These are phyloP conservation scores for Drosophila tsacasi DNA, from an alignment of 1,140 invertebrate species.

Conservation along the genomic window DNA sequence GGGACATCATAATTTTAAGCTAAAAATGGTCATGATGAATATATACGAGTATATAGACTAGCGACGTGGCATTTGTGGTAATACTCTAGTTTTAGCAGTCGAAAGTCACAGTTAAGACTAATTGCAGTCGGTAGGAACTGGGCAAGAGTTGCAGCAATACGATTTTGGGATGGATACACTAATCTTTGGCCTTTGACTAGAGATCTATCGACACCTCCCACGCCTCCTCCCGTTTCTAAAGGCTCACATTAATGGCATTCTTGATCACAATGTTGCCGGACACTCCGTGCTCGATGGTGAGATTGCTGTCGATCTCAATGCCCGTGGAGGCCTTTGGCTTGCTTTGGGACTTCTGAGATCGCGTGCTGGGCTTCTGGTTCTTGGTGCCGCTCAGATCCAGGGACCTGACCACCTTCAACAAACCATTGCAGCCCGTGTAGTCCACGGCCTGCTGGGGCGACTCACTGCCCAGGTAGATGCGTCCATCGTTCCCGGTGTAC, in stretches of 20 bases:
- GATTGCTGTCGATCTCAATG: conserved; percentile 63
- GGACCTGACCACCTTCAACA: conserved; percentile 75
- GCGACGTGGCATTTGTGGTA: conserved; percentile 26
- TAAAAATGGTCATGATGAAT: conserved; percentile 18
- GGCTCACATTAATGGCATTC: conserved; percentile 80
- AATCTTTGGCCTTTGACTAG: conserved; percentile 54
- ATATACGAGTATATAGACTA: conserved; percentile 21
- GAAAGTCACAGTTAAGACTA: conserved; percentile 27
- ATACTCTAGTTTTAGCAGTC: conserved; percentile 45
- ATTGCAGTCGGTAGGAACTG: conserved; percentile 40
- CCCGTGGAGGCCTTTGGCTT: conserved; percentile 11
- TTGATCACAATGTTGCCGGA: conserved; percentile 78
- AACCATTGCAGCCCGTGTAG: conserved; percentile 78
- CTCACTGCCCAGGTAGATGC: conserved; percentile 75
- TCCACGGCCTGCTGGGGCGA: conserved; percentile 70
- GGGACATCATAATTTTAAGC: neutral
- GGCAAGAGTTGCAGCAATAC: conserved; percentile 43
- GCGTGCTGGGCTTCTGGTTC: conserved; percentile 44
- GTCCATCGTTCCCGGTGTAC: conserved; percentile 79
- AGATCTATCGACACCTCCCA: conserved; percentile 5
- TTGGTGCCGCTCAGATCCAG: conserved; percentile 45
- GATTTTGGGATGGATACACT: conserved; percentile 4
- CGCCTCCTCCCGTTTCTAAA: conserved; percentile 26
- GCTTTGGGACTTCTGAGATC: neutral
- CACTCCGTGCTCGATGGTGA: conserved; percentile 60